Base-by-base conservation (phyloP, 2,888 invertebrate genomes). In the Megaustenia siamemsis region DNA sequence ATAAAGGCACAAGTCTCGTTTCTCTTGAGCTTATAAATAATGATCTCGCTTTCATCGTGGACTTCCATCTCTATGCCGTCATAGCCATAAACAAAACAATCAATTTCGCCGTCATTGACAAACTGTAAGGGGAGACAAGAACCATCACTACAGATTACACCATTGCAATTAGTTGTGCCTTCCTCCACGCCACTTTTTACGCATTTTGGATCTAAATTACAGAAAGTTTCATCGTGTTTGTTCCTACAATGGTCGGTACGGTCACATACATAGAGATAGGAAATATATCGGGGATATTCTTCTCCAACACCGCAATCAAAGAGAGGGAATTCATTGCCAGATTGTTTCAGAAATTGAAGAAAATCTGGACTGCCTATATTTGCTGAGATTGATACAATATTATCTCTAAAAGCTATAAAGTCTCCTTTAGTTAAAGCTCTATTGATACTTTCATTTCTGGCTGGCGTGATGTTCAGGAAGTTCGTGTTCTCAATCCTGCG, bases 81-180 rank as follows among this genome's bases (percentile, higher is more conserved):
- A 21, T 18, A 6, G 4, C 4, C 21, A 21, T 12, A 43, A 71
- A 71, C n/a, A 43, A 15, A 8, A n/a, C 71, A 71, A 43, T 81
- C 81, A n/a, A 69, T 38, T 53, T 81, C 68, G 2, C 69, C 69
- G 38, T 81, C 81, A 21, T 45, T 35, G 12, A 81, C 3, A 32
- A 24, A 81, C 49, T 49, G 45, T 35, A 21, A 1, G 0, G 49
- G 69, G 6, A 81, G 21, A 81, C 71, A 81, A 0, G 63, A 35
- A 21, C 81, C 81, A 49, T 71, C 71, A 15, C 24, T 6, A n/a
- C 81, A 81, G 12, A 3, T 8, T 32, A 18, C 35, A 38, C 43
- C 35, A n/a, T 1, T 28, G 8, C 24, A 56, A 10, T 18, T 12
- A 24, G 10, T 32, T 12, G 32, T n/a, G 12, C 40, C 24, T 15